A percentile compares a stretch with the other conserved stretches of the same genome.
phyloP scores from a whole-genome alignment of 2,113 vertebrate species.

The Gymnarchus niloticus region DNA sequence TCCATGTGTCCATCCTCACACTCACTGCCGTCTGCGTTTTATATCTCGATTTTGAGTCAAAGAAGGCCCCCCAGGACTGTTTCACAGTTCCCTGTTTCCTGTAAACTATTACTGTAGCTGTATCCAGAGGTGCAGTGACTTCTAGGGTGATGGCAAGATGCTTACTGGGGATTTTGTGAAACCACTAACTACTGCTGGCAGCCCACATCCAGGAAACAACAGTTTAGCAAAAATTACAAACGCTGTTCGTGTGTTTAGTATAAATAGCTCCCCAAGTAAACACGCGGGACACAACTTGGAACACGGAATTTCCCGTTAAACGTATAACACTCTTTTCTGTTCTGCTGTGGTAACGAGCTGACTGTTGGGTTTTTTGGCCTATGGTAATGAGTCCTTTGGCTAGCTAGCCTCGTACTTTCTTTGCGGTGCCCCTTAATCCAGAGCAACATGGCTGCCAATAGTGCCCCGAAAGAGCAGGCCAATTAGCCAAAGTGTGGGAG shows the following conservation, averaged over 20 bases:
- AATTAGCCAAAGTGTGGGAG: neutral
- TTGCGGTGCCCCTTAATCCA: neutral
- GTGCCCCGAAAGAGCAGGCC: neutral
- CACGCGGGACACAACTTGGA: neutral
- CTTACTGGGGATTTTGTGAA: neutral
- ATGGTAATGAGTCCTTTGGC: neutral
- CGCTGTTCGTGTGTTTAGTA: neutral
- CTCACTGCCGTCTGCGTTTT: neutral
- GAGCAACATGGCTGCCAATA: neutral
- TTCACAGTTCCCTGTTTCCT: neutral
- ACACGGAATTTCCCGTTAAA: neutral
- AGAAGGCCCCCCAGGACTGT: neutral
- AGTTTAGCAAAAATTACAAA: conserved; percentile 11
- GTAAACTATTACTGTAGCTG: neutral
- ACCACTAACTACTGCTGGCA: neutral
- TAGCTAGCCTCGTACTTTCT: neutral
- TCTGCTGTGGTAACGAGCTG: neutral
- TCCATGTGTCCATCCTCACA: neutral
- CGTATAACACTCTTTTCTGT: neutral
- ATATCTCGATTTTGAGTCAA: neutral
- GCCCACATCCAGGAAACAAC: conserved; percentile 1
- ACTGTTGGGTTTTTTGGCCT: neutral
- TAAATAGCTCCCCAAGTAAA: neutral
- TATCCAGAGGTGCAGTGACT: neutral
- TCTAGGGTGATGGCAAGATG: neutral